Percentiles rank a stretch among this genome's conserved stretches.
phyloP scores from a whole-genome alignment of 2,113 vertebrate genomes.

The Ochotona princeps region DNA sequence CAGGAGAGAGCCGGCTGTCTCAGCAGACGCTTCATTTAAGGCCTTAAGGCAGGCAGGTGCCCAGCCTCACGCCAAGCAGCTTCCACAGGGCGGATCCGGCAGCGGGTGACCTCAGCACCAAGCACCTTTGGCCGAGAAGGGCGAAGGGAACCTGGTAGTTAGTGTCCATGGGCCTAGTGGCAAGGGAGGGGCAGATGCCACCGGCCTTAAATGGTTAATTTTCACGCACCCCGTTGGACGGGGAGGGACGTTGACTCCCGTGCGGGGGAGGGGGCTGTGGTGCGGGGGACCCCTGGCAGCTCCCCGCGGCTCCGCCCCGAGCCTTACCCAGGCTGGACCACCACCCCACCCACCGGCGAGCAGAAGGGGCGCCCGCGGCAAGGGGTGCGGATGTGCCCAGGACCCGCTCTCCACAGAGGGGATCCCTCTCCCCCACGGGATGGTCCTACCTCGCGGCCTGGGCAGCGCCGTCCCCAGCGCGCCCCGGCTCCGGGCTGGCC shows the following conservation, averaged over 20 bases:
- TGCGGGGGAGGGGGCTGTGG: background rate
- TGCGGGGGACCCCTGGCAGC: background rate
- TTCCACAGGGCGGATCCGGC: conserved; percentile 24
- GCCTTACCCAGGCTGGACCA: background rate
- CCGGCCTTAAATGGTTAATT: conserved; percentile 37
- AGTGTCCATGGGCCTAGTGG: background rate
- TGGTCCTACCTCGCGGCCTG: conserved; percentile 85
- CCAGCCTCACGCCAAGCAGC: conserved; percentile 66
- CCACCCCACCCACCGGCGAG: background rate
- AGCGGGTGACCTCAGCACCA: background rate
- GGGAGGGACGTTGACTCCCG: background rate
- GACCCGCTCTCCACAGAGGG: conserved; percentile 24
- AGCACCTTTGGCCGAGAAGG: background rate
- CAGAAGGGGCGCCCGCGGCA: background rate
- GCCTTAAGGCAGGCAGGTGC: conserved; percentile 57
- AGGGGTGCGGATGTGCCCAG: background rate
- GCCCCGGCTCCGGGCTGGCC: conserved; percentile 79
- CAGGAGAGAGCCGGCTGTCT: background rate
- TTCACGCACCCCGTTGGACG: background rate
- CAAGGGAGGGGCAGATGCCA: background rate
- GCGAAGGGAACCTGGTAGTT: background rate
- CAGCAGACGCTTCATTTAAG: background rate
- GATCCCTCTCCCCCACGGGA: background rate
- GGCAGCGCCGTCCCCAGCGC: conserved; percentile 76
- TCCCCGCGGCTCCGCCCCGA: background rate